These are phyloP conservation scores for Drosophila pandora DNA, from an alignment of 1,140 invertebrate species.

Conservation along the genomic window DNA sequence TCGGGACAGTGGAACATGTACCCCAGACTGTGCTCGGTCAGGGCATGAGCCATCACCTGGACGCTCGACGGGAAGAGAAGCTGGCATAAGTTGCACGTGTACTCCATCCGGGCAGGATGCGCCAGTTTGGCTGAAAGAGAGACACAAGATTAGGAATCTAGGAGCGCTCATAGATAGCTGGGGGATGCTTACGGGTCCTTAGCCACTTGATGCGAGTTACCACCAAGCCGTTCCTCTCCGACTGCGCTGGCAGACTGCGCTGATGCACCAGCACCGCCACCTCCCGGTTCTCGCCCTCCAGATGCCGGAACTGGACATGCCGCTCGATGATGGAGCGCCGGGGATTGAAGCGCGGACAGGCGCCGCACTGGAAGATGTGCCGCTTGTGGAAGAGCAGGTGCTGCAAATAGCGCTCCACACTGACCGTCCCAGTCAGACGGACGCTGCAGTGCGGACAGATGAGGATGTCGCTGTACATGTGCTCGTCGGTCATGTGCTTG, in stretches of 20 bases:
- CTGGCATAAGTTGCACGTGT: slow-evolving; percentile 46
- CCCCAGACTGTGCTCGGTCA: slow-evolving; percentile 9
- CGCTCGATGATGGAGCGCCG: slow-evolving; percentile 33
- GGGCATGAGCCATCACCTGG: slow-evolving; percentile 20
- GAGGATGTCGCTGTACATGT: slow-evolving; percentile 15
- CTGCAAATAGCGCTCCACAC: slow-evolving; percentile 8
- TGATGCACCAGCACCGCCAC: slow-evolving; percentile 41
- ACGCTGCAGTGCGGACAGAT: slow-evolving; percentile 36
- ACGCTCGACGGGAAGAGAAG: background rate
- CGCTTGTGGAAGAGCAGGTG: slow-evolving; percentile 54
- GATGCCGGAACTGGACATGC: slow-evolving; percentile 42
- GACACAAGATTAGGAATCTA: background rate
- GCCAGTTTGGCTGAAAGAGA: background rate
- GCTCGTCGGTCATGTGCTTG: slow-evolving; percentile 16
- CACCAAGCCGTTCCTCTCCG: background rate
- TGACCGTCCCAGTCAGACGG: background rate
- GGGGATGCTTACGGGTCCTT: slow-evolving; percentile 33
- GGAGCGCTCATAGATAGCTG: too few relatives aligned
- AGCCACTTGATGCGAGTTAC: slow-evolving; percentile 17
- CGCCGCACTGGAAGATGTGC: slow-evolving; percentile 59
- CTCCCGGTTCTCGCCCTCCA: background rate
- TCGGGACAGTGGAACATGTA: slow-evolving; percentile 37
- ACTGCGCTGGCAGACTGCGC: background rate
- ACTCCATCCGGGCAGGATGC: background rate
- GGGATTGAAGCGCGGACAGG: slow-evolving; percentile 10